Conservation (phyloP, 2,113 vertebrate species). For the Plecturocebus donacophilus region DNA sequence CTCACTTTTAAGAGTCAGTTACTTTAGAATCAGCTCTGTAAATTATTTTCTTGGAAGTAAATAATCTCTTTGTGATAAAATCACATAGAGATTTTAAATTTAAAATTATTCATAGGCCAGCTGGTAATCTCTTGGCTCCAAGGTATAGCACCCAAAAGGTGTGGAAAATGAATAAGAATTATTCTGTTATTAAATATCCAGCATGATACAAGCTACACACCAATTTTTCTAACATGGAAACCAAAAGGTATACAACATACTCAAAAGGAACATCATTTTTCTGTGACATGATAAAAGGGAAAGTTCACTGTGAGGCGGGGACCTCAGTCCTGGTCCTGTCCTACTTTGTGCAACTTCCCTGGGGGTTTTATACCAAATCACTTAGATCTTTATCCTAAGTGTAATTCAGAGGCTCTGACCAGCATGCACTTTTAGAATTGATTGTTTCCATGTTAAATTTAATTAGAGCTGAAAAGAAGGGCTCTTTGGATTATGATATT, state of each 20-base stretch:
- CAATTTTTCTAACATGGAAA: not conserved
- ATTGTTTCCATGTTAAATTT: not conserved
- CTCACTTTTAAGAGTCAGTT: not conserved
- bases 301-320: not conserved
- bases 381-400: not conserved
- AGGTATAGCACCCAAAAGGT: not conserved
- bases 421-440: not conserved
- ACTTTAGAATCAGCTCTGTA: conserved; percentile 16
- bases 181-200: conserved; percentile 16
- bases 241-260: not conserved
- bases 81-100: not conserved
- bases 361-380: not conserved
- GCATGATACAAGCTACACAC: not conserved
- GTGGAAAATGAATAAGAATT: not conserved
- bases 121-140: not conserved
- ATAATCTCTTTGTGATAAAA: not conserved
- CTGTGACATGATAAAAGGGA: not conserved
- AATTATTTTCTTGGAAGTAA: not conserved
- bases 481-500: not conserved
- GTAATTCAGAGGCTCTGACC: not conserved
- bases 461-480: not conserved
- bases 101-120: not conserved
- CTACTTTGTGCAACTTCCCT: not conserved
- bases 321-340: not conserved
- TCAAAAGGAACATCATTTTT: not conserved